Base-by-base conservation (phyloP, 2,888 invertebrate genomes). In the Adelphocoris suturalis region DNA sequence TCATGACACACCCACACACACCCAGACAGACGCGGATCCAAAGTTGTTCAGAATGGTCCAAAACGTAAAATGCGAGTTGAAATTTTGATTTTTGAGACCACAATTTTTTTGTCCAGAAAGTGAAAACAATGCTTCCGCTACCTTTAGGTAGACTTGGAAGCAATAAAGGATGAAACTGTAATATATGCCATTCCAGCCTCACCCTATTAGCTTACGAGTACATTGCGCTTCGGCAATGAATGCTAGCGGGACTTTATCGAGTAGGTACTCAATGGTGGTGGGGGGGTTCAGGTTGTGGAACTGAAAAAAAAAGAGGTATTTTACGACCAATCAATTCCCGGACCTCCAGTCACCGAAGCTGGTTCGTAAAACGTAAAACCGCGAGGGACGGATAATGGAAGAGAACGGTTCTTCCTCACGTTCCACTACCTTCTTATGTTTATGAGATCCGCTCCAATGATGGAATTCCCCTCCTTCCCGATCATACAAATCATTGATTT, bases 291-390 rank as follows among this genome's bases (percentile, higher is more conserved):
- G 2, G 61, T 9, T n/a, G 61, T n/a, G 19, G n/a, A 9, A 16
- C 61, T 61, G 1, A 61, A 61, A n/a, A 19, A n/a, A n/a, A 19
- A n/a, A n/a, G n/a, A 61, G 12, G 52, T 16, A n/a, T 52, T 61
- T 61, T 61, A 61, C 61, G 61, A 61, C 61, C 61, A 61, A 61
- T 61, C 61, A 19, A 1, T 61, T 61, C 61, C 19, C n/a, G 4
- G 61, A 3, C 19, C 16, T 16, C n/a, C n/a, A 14, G 61, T 61
- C 61, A 61, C 61, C n/a, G 61, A n/a, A 61, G n/a, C 61, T 9
- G 61, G 61, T 61, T 61, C 16, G 61, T 61, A 61, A 61, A 61
- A 61, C 61, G 61, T 61, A 16, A 61, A 61, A 61, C 61, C 19
- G 61, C 61, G 61, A 61, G n/a, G 61, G 11, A 19, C n/a, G 61